Conservation (phyloP, 2,888 invertebrate species). For the Temnothorax rugatulus region DNA sequence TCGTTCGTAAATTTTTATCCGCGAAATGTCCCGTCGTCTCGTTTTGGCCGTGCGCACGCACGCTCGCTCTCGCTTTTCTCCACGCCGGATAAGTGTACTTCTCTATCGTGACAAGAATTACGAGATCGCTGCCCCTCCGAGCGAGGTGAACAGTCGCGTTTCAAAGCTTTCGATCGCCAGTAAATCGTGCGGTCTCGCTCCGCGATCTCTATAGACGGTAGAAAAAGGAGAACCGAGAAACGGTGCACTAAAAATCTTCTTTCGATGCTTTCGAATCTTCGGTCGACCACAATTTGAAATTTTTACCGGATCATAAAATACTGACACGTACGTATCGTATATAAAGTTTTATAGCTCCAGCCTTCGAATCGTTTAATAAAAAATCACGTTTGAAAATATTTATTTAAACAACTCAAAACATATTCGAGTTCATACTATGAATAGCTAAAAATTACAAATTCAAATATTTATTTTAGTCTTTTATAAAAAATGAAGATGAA, state of each 20-base stretch:
- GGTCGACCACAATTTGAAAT: background rate
- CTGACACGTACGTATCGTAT: background rate
- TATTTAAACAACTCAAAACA: background rate
- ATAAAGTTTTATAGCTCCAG: background rate
- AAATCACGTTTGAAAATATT: background rate
- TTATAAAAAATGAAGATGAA: background rate
- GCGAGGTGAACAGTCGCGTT: constrained; percentile 34
- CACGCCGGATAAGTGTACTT: constrained; percentile 28
- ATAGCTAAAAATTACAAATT: background rate
- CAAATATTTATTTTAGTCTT: background rate
- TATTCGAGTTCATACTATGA: background rate
- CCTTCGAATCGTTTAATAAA: background rate
- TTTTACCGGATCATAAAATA: background rate
- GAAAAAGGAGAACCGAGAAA: background rate
- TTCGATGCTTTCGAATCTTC: background rate
- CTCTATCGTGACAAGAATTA: constrained; percentile 35
- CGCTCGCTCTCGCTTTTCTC: constrained; percentile 21
- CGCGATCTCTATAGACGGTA: constrained; percentile 5
- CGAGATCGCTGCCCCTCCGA: constrained; percentile 26
- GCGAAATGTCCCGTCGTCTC: constrained; percentile 30
- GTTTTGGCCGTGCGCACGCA: background rate
- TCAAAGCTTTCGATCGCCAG: constrained; percentile 30
- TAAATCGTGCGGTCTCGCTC: constrained; percentile 25
- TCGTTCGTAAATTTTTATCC: constrained; percentile 51
- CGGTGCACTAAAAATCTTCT: background rate